phyloP scores from a whole-genome alignment of 2,888 invertebrate species.

The Drosophila kambysellisi region DNA sequence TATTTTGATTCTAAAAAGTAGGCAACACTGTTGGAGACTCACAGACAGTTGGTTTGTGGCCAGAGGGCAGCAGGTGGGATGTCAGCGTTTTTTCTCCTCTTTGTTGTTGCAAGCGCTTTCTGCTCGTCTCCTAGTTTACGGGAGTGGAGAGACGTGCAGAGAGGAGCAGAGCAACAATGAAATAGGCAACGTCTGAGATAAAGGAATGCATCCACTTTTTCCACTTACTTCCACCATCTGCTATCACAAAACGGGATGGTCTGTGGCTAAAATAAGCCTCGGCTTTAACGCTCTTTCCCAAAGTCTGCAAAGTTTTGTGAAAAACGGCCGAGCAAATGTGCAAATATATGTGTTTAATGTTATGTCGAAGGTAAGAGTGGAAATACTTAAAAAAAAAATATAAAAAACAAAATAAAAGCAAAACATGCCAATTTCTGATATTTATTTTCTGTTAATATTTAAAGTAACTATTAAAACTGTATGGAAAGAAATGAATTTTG shows the following conservation, averaged over 20 bases:
- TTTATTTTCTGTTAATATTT: neutral
- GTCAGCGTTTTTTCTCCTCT: slow-evolving; percentile 16
- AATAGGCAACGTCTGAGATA: slow-evolving; percentile 56
- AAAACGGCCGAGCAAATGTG: slow-evolving; percentile 16
- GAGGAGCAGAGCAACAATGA: slow-evolving; percentile 39
- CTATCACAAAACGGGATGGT: slow-evolving; percentile 9
- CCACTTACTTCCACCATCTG: neutral
- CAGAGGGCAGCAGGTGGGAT: slow-evolving; percentile 43
- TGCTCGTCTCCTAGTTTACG: slow-evolving; percentile 39
- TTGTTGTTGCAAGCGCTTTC: slow-evolving; percentile 58
- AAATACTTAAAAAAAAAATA: neutral
- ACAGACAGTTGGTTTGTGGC: slow-evolving; percentile 29
- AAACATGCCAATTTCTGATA: neutral
- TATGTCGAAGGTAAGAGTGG: neutral
- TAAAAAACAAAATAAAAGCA: neutral
- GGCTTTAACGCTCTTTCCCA: slow-evolving; percentile 41
- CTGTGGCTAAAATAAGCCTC: slow-evolving; percentile 43
- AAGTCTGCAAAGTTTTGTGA: slow-evolving; percentile 52
- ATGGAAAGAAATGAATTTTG: neutral
- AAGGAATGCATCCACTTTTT: slow-evolving; percentile 43
- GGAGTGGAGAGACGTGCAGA: slow-evolving; percentile 1
- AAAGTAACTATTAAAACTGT: neutral
- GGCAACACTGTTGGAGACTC: slow-evolving; percentile 17
- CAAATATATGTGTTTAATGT: slow-evolving; percentile 8
- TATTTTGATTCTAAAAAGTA: neutral